Conservation (phyloP, 1,140 invertebrate genomes). For the Aphis gossypii region DNA sequence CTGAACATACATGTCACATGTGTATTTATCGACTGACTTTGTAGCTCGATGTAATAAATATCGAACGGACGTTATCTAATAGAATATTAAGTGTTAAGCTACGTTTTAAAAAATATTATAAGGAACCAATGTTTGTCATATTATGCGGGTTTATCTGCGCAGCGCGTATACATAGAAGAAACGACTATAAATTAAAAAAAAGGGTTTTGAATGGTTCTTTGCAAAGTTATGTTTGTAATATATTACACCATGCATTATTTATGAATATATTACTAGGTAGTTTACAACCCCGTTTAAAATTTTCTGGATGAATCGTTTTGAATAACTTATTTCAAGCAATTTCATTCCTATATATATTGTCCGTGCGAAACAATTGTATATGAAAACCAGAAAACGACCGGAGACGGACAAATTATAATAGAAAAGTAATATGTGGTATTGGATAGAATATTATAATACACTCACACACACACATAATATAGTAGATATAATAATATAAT, state of each 20-base stretch:
- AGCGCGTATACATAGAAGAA: background rate
- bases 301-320: slow-evolving; percentile 36
- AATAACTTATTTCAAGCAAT: slow-evolving; percentile 3
- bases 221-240: background rate
- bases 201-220: background rate
- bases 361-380: background rate
- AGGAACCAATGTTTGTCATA: slow-evolving; percentile 16
- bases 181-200: slow-evolving; percentile 12
- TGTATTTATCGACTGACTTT: background rate
- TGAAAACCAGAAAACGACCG: slow-evolving; percentile 14
- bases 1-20: background rate
- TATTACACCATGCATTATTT: slow-evolving; percentile 1
- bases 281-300: slow-evolving; percentile 17
- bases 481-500: background rate
- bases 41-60: background rate
- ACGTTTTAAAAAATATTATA: background rate
- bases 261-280: slow-evolving; percentile 27
- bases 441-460: background rate
- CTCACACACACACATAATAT: no score
- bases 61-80: background rate
- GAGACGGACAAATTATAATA: slow-evolving; percentile 29
- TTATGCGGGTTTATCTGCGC: background rate
- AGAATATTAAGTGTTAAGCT: background rate
- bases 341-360: background rate
- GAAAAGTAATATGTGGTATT: background rate